Percentiles rank a stretch among this genome's conserved stretches.
These are phyloP conservation scores for Orthosia gracilis DNA, from an alignment of 2,888 invertebrate genomes.

Conservation along the genomic window DNA sequence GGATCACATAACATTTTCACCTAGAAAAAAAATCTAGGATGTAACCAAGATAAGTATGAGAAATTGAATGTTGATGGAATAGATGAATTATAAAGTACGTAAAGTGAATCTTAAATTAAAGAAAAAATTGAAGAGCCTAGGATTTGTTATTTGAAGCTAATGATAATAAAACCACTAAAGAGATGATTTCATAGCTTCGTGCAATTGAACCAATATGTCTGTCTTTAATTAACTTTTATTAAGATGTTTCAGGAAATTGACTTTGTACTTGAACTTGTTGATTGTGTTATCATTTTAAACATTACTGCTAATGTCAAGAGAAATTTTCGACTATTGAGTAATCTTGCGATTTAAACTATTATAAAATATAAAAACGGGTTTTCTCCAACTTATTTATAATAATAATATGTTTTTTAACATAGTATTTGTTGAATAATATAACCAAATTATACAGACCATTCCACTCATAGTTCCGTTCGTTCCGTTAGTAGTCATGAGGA, in stretches of 20 bases:
- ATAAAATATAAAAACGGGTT: neutral
- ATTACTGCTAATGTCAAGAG: conserved; percentile 4
- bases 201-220: conserved; percentile 22
- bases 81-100: neutral
- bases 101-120: neutral
- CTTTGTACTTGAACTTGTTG: conserved; percentile 52
- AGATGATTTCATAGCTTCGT: neutral
- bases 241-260: conserved; percentile 29
- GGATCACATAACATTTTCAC: conserved; percentile 68
- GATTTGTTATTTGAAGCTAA: neutral
- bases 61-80: neutral
- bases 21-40: conserved; percentile 65
- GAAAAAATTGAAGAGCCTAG: neutral
- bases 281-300: conserved; percentile 41
- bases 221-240: conserved; percentile 13
- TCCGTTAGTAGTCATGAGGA: conserved; percentile 51
- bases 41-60: neutral
- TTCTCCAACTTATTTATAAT: neutral
- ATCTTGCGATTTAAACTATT: neutral
- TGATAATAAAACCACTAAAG: neutral
- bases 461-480: conserved; percentile 19
- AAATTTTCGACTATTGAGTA: conserved; percentile 19
- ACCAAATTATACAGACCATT: conserved; percentile 45
- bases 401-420: neutral
- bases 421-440: neutral